These are phyloP conservation scores for Asteroscopus sphinx DNA, from an alignment of 2,888 invertebrate genomes.

Conservation along the genomic window DNA sequence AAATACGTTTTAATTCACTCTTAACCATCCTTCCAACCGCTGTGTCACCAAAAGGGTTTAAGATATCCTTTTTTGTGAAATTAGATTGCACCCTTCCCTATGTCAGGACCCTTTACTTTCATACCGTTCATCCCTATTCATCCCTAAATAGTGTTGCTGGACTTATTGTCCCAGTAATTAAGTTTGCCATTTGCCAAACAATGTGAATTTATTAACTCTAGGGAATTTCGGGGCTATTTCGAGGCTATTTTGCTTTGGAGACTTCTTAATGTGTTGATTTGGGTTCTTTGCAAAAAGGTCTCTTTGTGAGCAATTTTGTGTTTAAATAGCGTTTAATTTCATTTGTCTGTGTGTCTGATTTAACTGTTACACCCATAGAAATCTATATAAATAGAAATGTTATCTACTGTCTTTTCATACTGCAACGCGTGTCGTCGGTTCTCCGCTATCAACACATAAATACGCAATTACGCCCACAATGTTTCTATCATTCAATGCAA, in stretches of 20 bases:
- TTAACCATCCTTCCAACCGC: constrained; percentile 46
- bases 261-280: constrained; percentile 44
- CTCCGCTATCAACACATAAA: too few species aligned
- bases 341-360: too few species aligned
- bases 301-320: constrained; percentile 24
- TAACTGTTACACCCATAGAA: too few species aligned
- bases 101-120: constrained; percentile 72
- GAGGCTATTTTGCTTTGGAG: constrained; percentile 23
- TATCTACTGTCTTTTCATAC: too few species aligned
- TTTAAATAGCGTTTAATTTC: constrained; percentile 31
- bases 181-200: constrained; percentile 68
- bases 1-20: constrained; percentile 1
- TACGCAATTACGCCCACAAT: too few species aligned
- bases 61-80: constrained; percentile 82
- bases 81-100: constrained; percentile 82
- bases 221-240: constrained; percentile 33
- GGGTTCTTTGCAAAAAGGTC: constrained; percentile 35
- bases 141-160: constrained; percentile 70
- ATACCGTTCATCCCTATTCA: constrained; percentile 65
- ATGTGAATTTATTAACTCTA: constrained; percentile 55
- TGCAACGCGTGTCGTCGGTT: too few species aligned
- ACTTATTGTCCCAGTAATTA: constrained; percentile 74
- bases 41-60: constrained; percentile 71
- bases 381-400: too few species aligned
- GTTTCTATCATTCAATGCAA: too few species aligned